Evolutionary conservation across 2,113 vertebrate species (phyloP).

Genomic region (Hippocampus guttulatus): DNA sequence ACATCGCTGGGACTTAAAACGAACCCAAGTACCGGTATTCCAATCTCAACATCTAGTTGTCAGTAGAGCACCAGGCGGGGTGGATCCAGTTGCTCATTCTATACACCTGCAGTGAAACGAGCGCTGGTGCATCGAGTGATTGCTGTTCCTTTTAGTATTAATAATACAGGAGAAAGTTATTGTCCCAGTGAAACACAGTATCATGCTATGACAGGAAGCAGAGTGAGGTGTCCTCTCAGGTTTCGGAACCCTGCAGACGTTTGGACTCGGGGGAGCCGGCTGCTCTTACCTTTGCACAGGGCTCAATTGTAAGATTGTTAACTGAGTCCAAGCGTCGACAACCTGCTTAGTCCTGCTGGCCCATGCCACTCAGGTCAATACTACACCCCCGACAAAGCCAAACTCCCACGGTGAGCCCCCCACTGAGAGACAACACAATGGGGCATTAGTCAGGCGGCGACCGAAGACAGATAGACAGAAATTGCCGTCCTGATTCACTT

Average conservation of each 20-base stretch:
- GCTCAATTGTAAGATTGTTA: conserved; percentile 67
- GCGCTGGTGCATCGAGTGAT: conserved; percentile 69
- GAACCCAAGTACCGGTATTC: conserved; percentile 34
- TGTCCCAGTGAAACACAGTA: conserved; percentile 69
- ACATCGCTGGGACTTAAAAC: conserved; percentile 3
- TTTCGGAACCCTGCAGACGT: conserved; percentile 69
- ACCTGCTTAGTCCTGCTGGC: conserved; percentile 54
- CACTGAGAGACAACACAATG: conserved; percentile 49
- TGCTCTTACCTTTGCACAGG: conserved; percentile 62
- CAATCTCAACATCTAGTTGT: conserved; percentile 60
- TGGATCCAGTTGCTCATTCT: conserved; percentile 74
- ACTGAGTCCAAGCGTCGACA: conserved; percentile 64
- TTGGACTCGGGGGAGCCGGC: conserved; percentile 59
- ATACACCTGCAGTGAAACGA: conserved; percentile 74
- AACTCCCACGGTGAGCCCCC: conserved; percentile 53
- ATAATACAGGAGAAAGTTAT: conserved; percentile 83
- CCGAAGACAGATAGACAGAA: conserved; percentile 18
- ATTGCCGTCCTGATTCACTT: conserved; percentile 53
- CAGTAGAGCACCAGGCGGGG: conserved; percentile 34
- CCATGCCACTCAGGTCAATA: conserved; percentile 50
- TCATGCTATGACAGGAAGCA: conserved; percentile 60
- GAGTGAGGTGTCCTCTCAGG: conserved; percentile 59
- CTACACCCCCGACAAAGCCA: conserved; percentile 59
- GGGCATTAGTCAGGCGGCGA: conserved; percentile 49
- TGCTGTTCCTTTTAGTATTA: conserved; percentile 71